Evolutionary conservation across 1,140 invertebrate species (phyloP).

Genomic region (Batillaria attramentaria): DNA sequence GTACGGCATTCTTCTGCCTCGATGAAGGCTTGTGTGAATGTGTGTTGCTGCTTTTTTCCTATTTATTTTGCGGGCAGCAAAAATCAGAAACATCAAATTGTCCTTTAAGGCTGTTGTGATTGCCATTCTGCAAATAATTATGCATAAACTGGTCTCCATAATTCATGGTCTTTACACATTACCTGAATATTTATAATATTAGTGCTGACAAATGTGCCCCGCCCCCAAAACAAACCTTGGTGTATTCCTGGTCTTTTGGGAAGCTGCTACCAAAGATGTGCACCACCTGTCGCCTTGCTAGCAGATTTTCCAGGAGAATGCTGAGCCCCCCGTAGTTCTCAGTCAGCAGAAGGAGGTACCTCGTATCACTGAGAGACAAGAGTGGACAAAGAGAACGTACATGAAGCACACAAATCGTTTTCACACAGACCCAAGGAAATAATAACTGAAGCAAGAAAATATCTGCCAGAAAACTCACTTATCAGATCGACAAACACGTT

Average conservation of each 20-base stretch:
- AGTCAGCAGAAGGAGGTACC: conserved; percentile 66
- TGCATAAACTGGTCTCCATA: neutral
- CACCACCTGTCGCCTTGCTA: conserved; percentile 48
- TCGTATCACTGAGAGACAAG: conserved; percentile 64
- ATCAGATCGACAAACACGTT: too few relatives aligned
- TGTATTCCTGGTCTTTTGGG: conserved; percentile 66
- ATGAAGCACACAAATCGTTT: too few relatives aligned
- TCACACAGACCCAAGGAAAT: too few relatives aligned
- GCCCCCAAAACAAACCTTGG: conserved; percentile 49
- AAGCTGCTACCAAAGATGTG: conserved; percentile 69
- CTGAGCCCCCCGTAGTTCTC: conserved; percentile 65
- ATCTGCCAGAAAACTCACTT: too few relatives aligned
- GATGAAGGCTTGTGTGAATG: too few relatives aligned
- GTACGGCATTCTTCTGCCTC: too few relatives aligned
- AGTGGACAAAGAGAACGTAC: too few relatives aligned
- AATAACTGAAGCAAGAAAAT: too few relatives aligned
- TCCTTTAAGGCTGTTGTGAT: neutral
- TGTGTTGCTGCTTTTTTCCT: neutral
- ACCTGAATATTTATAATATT: neutral
- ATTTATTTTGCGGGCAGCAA: neutral
- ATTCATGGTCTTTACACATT: neutral
- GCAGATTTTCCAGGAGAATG: conserved; percentile 60
- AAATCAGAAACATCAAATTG: neutral
- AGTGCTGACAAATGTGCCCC: neutral
- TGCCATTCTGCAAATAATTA: neutral